Evolutionary conservation across 1,140 invertebrate species (phyloP).

Genomic region (Linepithema humile): DNA sequence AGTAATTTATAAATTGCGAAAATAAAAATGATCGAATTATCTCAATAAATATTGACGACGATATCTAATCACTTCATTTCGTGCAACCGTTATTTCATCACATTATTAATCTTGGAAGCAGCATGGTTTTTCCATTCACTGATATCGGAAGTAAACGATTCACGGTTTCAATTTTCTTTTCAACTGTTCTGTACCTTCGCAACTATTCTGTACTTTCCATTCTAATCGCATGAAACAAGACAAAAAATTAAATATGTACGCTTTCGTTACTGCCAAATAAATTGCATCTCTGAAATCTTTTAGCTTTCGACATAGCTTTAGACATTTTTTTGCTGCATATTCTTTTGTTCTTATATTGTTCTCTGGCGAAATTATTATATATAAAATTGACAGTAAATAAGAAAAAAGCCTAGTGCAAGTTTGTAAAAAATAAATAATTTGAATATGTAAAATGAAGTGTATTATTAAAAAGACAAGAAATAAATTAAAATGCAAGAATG

Average conservation of each 20-base stretch:
- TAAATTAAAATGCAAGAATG: not conserved
- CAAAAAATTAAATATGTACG: not conserved
- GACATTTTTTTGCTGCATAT: not conserved
- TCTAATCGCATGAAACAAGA: not conserved
- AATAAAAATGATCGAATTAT: not conserved
- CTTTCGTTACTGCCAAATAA: conserved; percentile 68
- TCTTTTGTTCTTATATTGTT: not conserved
- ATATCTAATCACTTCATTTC: not conserved
- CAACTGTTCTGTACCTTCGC: not conserved
- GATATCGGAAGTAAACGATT: not conserved
- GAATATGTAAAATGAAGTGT: not conserved
- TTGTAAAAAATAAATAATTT: not conserved
- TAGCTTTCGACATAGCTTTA: no score
- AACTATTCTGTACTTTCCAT: not conserved
- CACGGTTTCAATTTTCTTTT: not conserved
- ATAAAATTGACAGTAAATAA: not conserved
- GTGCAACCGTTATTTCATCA: not conserved
- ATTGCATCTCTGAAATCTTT: conserved; percentile 6
- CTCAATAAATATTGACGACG: no score
- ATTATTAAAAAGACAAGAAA: not conserved
- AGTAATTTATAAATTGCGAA: not conserved
- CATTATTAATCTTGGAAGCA: not conserved
- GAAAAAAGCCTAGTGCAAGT: not conserved
- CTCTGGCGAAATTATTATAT: not conserved
- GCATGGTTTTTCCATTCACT: not conserved